These are phyloP conservation scores for Manis crassicaudata DNA, from an alignment of 2,797 vertebrate species.

Conservation along the genomic window DNA sequence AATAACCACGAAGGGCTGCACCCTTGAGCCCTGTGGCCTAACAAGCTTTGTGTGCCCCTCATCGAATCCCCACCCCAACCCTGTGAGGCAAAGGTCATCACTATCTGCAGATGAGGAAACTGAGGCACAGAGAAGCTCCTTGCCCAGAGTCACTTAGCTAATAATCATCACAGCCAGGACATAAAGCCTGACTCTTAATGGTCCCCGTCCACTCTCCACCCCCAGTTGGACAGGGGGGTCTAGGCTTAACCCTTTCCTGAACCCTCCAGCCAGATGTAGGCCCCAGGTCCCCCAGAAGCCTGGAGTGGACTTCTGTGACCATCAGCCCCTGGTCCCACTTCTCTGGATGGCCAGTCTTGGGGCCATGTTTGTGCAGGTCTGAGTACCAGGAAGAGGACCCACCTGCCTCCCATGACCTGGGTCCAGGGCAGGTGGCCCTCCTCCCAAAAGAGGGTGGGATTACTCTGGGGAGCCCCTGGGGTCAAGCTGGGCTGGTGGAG, in stretches of 20 bases:
- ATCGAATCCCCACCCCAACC: background rate
- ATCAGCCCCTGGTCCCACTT: background rate
- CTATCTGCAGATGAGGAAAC: background rate
- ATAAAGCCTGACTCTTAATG: background rate
- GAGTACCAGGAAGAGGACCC: background rate
- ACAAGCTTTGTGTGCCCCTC: accelerated
- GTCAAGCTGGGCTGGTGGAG: background rate
- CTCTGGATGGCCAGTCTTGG: background rate
- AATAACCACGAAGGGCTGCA: background rate
- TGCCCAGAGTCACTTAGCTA: background rate
- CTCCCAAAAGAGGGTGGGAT: background rate
- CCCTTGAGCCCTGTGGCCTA: background rate
- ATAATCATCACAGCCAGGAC: background rate
- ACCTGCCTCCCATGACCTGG: background rate
- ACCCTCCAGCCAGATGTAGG: background rate
- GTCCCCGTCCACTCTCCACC: background rate
- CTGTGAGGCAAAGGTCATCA: background rate
- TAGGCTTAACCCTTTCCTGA: background rate
- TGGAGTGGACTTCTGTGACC: background rate
- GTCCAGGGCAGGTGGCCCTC: background rate
- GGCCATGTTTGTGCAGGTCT: background rate
- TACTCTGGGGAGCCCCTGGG: background rate
- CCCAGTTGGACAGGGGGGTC: background rate
- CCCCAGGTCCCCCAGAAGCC: background rate
- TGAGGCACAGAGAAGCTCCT: background rate